Evolutionary conservation across 92 coral and sea anemone species (phyloP), one percentile per base, ranked within the genome.

Genomic region (Zoanthus solanderi): DNA sequence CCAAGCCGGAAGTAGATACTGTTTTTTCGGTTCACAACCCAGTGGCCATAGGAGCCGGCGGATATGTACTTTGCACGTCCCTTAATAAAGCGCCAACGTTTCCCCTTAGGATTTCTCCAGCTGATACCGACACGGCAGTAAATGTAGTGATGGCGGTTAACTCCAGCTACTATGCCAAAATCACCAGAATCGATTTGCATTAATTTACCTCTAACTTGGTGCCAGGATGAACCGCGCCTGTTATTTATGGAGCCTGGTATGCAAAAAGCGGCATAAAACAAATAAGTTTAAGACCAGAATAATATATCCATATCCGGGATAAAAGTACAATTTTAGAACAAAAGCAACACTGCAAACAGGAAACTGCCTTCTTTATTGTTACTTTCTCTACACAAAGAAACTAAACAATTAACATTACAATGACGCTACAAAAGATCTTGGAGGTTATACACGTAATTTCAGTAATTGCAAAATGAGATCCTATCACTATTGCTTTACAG

Each of bases 151-250:
- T 14, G 6, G 8, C 28, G 17, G 69, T 63, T 63, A 8, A 63
- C 69, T 17, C 32, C 69, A 9, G 8, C 56, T 15, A 87, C 67
- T 1, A 87, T 9, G 1, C 89, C 89, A 9, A 87, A 56, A 17
- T 82, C 76, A 7, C 89, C 89, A 58, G 89, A 87, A 30, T 87
- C 89, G 46, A 87, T 76, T 15, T 87, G 89, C 23, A 12, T 87
- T 75, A 87, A 48, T 29, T 56, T 52, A 6, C 71, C 77, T 56
- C 32, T 0, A 67, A 87, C 45, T 0, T 16, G 61, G 17, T 76
- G 71, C 89, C 89, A 87, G 2, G 12, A 32, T 57, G 53, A 65
- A 12, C 89, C 89, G n/a, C 28, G 45, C 3, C 61, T 79, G 42
- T 73, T 30, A 42, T 15, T 16, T 37, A 57, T 72, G 78, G 65